These are phyloP conservation scores for Belgica antarctica DNA, from an alignment of 2,888 invertebrate species.

Conservation along the genomic window DNA sequence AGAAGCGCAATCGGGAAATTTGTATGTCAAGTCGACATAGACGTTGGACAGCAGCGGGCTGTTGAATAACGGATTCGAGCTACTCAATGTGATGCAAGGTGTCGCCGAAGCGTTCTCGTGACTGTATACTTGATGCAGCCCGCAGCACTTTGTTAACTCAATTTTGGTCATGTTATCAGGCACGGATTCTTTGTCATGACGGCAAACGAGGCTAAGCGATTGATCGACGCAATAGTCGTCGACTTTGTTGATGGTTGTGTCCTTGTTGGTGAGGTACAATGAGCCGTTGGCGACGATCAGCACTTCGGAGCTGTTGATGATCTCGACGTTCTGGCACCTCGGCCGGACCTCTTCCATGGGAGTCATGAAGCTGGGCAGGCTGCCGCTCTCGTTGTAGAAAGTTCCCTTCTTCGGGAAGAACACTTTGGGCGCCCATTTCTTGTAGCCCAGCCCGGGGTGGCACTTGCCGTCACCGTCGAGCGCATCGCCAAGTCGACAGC, in stretches of 20 bases:
- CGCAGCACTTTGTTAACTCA: slow-evolving; percentile 68
- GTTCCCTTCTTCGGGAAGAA: slow-evolving; percentile 57
- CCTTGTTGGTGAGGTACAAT: slow-evolving; percentile 59
- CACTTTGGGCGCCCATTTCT: slow-evolving; percentile 60
- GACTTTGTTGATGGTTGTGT: slow-evolving; percentile 56
- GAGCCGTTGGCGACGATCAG: slow-evolving; percentile 67
- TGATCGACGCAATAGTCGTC: slow-evolving; percentile 68
- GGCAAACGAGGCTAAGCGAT: slow-evolving; percentile 64
- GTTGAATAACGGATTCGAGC: slow-evolving; percentile 31
- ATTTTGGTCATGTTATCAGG: slow-evolving; percentile 49
- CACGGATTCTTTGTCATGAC: slow-evolving; percentile 50
- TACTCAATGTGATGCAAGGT: slow-evolving; percentile 16
- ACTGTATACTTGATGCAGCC: slow-evolving; percentile 62
- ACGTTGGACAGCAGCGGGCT: slow-evolving; percentile 49
- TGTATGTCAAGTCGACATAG: slow-evolving; percentile 53
- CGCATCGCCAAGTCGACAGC: slow-evolving; percentile 59
- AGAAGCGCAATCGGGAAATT: slow-evolving; percentile 60
- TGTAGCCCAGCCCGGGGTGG: slow-evolving; percentile 50
- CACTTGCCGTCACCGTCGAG: slow-evolving; percentile 54
- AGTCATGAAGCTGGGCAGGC: slow-evolving; percentile 55
- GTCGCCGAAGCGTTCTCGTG: slow-evolving; percentile 56
- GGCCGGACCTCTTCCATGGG: slow-evolving; percentile 54
- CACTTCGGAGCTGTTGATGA: slow-evolving; percentile 50
- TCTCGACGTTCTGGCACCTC: slow-evolving; percentile 50
- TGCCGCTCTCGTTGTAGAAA: slow-evolving; percentile 54